Evolutionary conservation across 2,888 invertebrate species (phyloP).

Genomic region (Exephanes ischioxanthus): DNA sequence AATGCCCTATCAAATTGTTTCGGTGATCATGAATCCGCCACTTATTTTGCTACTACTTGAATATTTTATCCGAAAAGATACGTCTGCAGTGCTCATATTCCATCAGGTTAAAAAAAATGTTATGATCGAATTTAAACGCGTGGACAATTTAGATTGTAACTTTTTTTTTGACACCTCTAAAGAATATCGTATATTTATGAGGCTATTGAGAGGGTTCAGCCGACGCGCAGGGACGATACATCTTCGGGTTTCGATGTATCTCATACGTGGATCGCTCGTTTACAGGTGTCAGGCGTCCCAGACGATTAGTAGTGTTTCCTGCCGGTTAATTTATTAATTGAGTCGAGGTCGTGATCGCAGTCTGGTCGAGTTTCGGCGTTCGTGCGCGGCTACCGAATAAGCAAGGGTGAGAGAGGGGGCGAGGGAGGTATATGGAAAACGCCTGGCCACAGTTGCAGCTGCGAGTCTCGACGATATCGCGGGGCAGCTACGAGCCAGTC

Average conservation of each 20-base stretch:
- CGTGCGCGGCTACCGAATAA: neutral
- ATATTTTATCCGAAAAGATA: no score
- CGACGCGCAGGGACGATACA: neutral
- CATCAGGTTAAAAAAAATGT: no score
- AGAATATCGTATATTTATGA: neutral
- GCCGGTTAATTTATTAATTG: constrained; percentile 58
- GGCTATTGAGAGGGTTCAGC: neutral
- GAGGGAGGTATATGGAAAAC: neutral
- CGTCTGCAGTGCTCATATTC: no score
- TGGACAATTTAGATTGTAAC: no score
- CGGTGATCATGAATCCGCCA: no score
- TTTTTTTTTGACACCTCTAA: neutral
- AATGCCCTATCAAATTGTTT: no score
- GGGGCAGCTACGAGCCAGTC: constrained; percentile 14
- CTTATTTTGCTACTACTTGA: no score
- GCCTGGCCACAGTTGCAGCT: constrained; percentile 16
- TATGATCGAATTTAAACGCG: no score
- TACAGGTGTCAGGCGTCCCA: constrained; percentile 50
- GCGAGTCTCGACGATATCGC: constrained; percentile 39
- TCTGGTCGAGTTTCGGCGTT: constrained; percentile 45
- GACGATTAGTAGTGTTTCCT: constrained; percentile 44
- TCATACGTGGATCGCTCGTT: constrained; percentile 5
- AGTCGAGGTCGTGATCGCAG: constrained; percentile 35
- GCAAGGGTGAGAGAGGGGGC: neutral
- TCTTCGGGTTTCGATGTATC: neutral